A percentile compares a stretch with the other conserved stretches of the same genome.
Conservation (phyloP, 1,140 invertebrate species). For the Bombyx mori region DNA sequence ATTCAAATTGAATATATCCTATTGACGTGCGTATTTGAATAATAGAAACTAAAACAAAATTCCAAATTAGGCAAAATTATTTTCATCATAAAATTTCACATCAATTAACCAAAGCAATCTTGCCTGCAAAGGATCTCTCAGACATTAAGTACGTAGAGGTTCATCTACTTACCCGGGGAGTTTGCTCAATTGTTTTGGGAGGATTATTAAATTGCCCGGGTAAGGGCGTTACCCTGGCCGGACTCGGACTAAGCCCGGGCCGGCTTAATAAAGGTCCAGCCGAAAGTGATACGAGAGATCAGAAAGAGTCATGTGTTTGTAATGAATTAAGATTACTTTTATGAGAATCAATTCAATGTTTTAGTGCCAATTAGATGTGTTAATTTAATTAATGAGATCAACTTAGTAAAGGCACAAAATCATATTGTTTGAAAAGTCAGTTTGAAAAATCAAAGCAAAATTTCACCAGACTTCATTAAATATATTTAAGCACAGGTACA, state of each 20-base stretch:
- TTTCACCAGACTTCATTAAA: neutral
- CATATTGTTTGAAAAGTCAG: neutral
- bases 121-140: neutral
- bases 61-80: too few species aligned
- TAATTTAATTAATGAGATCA: too few species aligned
- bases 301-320: slow-evolving; percentile 18
- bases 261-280: slow-evolving; percentile 32
- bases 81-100: neutral
- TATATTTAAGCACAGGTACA: slow-evolving; percentile 15
- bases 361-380: neutral
- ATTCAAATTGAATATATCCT: too few species aligned
- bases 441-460: neutral
- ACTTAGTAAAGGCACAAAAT: neutral
- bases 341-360: neutral
- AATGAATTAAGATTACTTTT: slow-evolving; percentile 5
- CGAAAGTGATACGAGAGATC: slow-evolving; percentile 23
- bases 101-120: neutral
- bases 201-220: slow-evolving; percentile 42
- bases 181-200: slow-evolving; percentile 31
- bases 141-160: neutral
- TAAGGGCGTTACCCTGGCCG: slow-evolving; percentile 15
- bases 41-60: too few species aligned
- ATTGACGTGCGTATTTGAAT: too few species aligned
- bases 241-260: slow-evolving; percentile 23
- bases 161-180: slow-evolving; percentile 15